These are phyloP conservation scores for Caerostris extrusa DNA, from an alignment of 1,140 invertebrate genomes.

Conservation along the genomic window DNA sequence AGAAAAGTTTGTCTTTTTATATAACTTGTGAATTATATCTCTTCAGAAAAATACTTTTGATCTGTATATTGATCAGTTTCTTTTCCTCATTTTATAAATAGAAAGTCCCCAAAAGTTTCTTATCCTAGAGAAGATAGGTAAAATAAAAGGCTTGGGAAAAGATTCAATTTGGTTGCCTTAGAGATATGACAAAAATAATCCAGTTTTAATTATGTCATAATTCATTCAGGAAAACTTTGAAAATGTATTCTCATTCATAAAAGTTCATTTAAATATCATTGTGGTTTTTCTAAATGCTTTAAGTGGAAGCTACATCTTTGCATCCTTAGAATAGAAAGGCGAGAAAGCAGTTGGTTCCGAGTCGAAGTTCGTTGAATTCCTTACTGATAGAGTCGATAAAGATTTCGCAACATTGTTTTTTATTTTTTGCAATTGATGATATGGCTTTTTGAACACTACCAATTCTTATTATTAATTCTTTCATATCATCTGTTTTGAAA, in stretches of 20 bases:
- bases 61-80: too few relatives aligned
- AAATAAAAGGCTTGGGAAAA: not conserved
- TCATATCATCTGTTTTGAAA: too few relatives aligned
- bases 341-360: not conserved
- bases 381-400: not conserved
- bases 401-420: too few relatives aligned
- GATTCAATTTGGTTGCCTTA: not conserved
- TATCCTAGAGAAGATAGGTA: not conserved
- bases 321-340: not conserved
- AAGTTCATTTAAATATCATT: conserved; percentile 33
- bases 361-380: not conserved
- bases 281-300: conserved; percentile 14
- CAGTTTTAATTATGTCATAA: conserved; percentile 15
- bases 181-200: not conserved
- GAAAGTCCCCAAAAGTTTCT: not conserved
- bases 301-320: not conserved
- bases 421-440: too few relatives aligned
- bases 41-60: not conserved
- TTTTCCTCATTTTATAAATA: conserved; percentile 14
- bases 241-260: conserved; percentile 29
- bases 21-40: not conserved
- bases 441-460: too few relatives aligned
- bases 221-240: not conserved
- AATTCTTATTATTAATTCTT: too few relatives aligned
- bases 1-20: not conserved